These are phyloP conservation scores for Scortum barcoo DNA, from an alignment of 2,113 vertebrate genomes.

Conservation along the genomic window DNA sequence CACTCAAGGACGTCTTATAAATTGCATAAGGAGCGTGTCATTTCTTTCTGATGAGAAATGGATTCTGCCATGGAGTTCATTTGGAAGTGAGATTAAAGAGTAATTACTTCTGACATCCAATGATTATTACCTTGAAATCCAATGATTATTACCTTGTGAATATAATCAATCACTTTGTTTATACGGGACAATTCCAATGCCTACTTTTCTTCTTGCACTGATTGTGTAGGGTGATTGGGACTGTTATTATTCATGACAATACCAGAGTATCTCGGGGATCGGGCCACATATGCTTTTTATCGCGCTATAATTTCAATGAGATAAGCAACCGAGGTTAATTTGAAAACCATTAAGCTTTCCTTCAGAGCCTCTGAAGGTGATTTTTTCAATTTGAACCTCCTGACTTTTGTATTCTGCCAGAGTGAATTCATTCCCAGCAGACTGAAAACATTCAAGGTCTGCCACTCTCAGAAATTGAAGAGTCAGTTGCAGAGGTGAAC, in stretches of 20 bases:
- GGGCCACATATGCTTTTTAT: slow-evolving; percentile 24
- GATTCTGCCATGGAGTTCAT: slow-evolving; percentile 49
- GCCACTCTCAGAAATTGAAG: slow-evolving; percentile 43
- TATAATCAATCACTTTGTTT: slow-evolving; percentile 58
- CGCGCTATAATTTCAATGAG: slow-evolving; percentile 24
- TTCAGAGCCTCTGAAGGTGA: slow-evolving; percentile 13
- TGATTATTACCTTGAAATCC: slow-evolving; percentile 51
- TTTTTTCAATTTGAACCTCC: slow-evolving; percentile 28
- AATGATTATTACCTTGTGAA: slow-evolving; percentile 55
- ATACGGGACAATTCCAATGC: slow-evolving; percentile 30
- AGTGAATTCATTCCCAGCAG: slow-evolving; percentile 42
- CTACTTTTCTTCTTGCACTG: slow-evolving; percentile 31
- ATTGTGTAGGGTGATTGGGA: slow-evolving; percentile 40
- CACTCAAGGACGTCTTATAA: neutral
- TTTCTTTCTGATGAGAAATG: slow-evolving; percentile 53
- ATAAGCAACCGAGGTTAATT: slow-evolving; percentile 45
- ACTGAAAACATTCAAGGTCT: slow-evolving; percentile 52
- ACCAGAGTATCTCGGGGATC: slow-evolving; percentile 14
- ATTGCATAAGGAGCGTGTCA: neutral
- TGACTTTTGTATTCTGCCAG: slow-evolving; percentile 19
- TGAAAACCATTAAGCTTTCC: slow-evolving; percentile 28
- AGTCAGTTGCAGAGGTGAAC: slow-evolving; percentile 48
- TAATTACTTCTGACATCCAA: slow-evolving; percentile 57
- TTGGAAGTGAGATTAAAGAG: slow-evolving; percentile 59
- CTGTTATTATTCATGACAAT: slow-evolving; percentile 46